Evolutionary conservation across 2,888 invertebrate species (phyloP), one percentile per base, ranked within the genome.

Genomic region (Heliconius hortense): DNA sequence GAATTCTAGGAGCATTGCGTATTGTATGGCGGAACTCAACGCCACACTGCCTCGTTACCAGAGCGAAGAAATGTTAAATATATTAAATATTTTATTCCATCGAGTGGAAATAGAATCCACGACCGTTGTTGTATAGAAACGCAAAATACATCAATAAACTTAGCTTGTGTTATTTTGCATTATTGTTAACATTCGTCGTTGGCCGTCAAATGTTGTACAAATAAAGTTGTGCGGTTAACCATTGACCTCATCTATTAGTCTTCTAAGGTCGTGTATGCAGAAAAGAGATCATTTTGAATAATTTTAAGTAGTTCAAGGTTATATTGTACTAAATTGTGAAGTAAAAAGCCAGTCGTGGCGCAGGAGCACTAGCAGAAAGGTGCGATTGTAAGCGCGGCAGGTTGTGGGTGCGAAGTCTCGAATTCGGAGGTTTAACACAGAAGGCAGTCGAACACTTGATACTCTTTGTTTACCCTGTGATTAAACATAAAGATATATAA

Each of bases 151-250:
- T 35, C n/a, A 11, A 31, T 21, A 18, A 31, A 15, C 10, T 31
- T 21, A 24, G 39, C 15, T 39, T 39, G 66, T 24, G 66, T 39
- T 43, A 21, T 28, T 53, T 28, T 35, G n/a, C n/a, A 31, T 68
- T 68, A n/a, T 53, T 56, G 18, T 64, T 63, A 28, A 64, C 31
- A 66, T 26, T 26, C 18, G 59, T 73, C 39, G 53, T 39, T 63
- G 63, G 4, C 56, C 15, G 66, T 31, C 67, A 68, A 67, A 66
- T 56, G 39, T 39, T 73, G 1, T 24, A 43, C 59, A 67, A 68
- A 73, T 48, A 73, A 68, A 43, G 28, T 35, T 24, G 28, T 73
- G 68, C 66, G 67, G 73, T 73, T 73, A 68, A 67, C 73, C 60
- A 31, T 62, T 73, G n/a, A 68, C 60, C 68, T 60, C 59, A 53